Evolutionary conservation across 2,797 vertebrate genomes (phyloP).

Genomic region (Ptychobarbus kaznakovi): DNA sequence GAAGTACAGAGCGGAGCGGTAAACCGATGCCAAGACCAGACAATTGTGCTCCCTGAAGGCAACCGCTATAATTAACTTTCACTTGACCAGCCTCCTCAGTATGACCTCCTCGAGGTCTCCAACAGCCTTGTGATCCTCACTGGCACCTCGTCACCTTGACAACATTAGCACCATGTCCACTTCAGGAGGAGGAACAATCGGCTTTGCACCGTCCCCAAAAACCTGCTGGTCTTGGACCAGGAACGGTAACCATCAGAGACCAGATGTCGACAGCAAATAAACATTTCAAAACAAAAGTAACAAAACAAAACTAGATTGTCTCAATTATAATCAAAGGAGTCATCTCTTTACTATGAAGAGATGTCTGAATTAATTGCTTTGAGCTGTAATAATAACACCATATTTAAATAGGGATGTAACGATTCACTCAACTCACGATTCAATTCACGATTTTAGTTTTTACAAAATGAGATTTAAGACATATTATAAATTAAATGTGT

Average conservation of each 20-base stretch:
- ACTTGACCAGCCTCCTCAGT: constrained; percentile 51
- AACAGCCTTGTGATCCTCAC: constrained; percentile 56
- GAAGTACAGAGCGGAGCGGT: constrained; percentile 57
- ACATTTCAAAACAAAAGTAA: neutral
- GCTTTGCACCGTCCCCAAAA: neutral
- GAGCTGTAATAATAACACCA: neutral
- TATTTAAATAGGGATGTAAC: neutral
- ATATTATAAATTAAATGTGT: no score
- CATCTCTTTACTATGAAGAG: neutral
- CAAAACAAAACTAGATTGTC: neutral
- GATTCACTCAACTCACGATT: no score
- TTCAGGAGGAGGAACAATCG: neutral
- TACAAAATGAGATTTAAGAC: no score
- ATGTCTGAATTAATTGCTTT: neutral
- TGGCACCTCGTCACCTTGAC: constrained; percentile 11
- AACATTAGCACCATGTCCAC: neutral
- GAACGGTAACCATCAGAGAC: neutral
- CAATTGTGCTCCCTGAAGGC: constrained; percentile 62
- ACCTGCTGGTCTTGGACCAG: neutral
- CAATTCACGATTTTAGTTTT: no score
- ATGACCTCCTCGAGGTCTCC: constrained; percentile 42
- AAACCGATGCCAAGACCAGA: constrained; percentile 62
- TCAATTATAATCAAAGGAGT: neutral
- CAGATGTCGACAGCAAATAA: neutral
- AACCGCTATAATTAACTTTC: constrained; percentile 73